Evolutionary conservation across 2,888 invertebrate species (phyloP), one percentile per base, ranked within the genome.

Genomic region (Mythimna ferrago): DNA sequence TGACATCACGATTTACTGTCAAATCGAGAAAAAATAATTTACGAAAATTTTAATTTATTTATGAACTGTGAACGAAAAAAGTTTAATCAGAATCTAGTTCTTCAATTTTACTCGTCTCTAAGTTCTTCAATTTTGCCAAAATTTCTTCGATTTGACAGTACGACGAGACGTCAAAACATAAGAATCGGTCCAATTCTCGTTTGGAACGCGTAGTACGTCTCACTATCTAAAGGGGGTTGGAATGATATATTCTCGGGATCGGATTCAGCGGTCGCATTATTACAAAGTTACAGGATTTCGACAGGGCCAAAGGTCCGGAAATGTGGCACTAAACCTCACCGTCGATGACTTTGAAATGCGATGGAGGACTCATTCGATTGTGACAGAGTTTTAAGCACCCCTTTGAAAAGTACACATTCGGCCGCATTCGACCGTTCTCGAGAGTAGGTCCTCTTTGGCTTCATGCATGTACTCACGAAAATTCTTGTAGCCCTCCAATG

Each of bases 211-310:
- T n/a, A n/a, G n/a, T n/a, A n/a, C 11, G 7, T 21, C 10, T 38
- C 26, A 38, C 38, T 48, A 38, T 21, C 21, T 48, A 21, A 32
- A 38, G 14, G 10, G n/a, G 7, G 14, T 58, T 4, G 44, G 32
- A 5, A 32, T 61, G 26, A 48, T 7, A 32, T 54, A 54, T 48
- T 78, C 32, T 41, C 11, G 14, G 14, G 69, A 54, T 74, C 19
- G 19, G 48, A 78, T 74, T 35, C 38, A 21, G 41, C n/a, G 70
- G 48, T 61, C 48, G 7, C 60, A 69, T 62, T 32, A 51, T 41
- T 32, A 41, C 19, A 26, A 60, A 69, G 48, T 54, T 48, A 60
- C n/a, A 21, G 11, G 4, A 56, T 32, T 78, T 16, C 32, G 44
- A 69, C 48, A 44, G 54, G 51, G 32, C 16, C 48, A 56, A 77